phyloP scores from a whole-genome alignment of 1,140 invertebrate species.

The Chironomus tepperi region DNA sequence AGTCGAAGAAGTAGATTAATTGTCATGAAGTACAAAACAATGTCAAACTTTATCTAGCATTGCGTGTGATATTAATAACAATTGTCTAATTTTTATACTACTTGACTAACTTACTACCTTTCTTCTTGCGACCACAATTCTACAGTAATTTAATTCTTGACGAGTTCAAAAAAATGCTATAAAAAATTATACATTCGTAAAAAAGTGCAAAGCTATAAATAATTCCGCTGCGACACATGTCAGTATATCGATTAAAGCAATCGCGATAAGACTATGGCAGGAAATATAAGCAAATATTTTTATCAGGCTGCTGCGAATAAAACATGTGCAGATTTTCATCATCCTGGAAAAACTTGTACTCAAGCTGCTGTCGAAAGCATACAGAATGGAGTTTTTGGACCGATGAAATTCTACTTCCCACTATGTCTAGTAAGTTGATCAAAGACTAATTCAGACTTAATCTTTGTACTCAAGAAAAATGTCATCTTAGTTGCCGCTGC shows the following conservation, averaged over 20 bases:
- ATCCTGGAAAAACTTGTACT: background rate
- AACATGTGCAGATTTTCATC: conserved; percentile 1
- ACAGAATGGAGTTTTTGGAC: background rate
- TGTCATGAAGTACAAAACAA: too few species aligned
- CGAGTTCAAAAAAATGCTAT: too few species aligned
- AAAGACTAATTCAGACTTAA: background rate
- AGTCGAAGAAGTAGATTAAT: too few species aligned
- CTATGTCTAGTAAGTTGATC: background rate
- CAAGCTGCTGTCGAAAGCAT: background rate
- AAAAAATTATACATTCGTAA: too few species aligned
- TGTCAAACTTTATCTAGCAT: too few species aligned
- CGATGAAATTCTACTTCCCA: background rate
- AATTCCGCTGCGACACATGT: too few species aligned
- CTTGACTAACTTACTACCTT: too few species aligned
- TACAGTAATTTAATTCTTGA: too few species aligned
- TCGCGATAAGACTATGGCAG: background rate
- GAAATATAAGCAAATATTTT: background rate
- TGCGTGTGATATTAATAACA: too few species aligned
- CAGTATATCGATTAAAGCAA: conserved; percentile 38
- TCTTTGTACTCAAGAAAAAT: background rate
- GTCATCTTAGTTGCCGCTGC: background rate
- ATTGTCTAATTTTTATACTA: too few species aligned
- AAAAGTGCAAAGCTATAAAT: too few species aligned
- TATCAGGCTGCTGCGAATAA: background rate
- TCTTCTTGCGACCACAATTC: too few species aligned